Conservation (phyloP, 2,888 invertebrate genomes). For the Sinopyrophorus schimmeli region DNA sequence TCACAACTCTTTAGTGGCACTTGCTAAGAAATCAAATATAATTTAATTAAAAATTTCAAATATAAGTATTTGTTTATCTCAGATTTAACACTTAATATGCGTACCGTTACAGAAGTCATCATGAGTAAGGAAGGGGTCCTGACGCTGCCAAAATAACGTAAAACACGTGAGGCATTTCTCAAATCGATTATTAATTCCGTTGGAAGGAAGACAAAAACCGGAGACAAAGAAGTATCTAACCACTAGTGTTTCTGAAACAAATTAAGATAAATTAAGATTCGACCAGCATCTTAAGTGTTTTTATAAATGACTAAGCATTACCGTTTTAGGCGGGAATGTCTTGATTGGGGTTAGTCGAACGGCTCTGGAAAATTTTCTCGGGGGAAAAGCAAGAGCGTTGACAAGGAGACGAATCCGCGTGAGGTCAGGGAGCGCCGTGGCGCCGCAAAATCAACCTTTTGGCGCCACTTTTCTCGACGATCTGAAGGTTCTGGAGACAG, state of each 20-base stretch:
- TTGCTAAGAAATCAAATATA: constrained; percentile 47
- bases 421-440: constrained; percentile 29
- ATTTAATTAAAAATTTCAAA: background rate
- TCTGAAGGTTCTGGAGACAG: constrained; percentile 14
- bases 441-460: constrained; percentile 28
- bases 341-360: constrained; percentile 14
- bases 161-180: constrained; percentile 19
- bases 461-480: constrained; percentile 31
- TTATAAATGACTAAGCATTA: background rate
- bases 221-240: background rate
- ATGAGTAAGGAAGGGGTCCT: constrained; percentile 17
- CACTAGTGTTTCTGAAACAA: constrained; percentile 6
- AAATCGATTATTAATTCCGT: constrained; percentile 12
- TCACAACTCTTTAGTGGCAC: constrained; percentile 63
- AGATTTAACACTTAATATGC: background rate
- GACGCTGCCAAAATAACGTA: constrained; percentile 12
- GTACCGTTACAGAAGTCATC: constrained; percentile 28
- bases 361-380: constrained; percentile 12
- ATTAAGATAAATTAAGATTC: no score
- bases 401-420: constrained; percentile 23
- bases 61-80: background rate
- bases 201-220: constrained; percentile 4
- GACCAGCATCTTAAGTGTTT: no score
- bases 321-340: constrained; percentile 12
- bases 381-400: constrained; percentile 17